Percentiles rank a stretch among this genome's conserved stretches.
phyloP scores from a whole-genome alignment of 2,113 vertebrate species.

The Nothoprocta pentlandii region DNA sequence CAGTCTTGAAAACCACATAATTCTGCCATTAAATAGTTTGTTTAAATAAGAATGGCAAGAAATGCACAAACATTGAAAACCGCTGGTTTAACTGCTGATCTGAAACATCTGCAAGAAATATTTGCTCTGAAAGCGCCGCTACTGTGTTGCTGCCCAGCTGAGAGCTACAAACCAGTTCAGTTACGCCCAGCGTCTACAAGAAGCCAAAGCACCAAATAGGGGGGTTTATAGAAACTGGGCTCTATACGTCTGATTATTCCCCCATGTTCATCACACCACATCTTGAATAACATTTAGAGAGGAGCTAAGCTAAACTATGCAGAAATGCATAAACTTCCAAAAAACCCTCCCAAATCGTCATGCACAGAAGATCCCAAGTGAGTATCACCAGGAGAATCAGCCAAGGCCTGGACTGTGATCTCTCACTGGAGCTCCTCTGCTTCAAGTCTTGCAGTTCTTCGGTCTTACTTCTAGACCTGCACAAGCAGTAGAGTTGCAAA shows the following conservation, averaged over 20 bases:
- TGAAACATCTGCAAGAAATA: constrained; percentile 46
- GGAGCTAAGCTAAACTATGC: background rate
- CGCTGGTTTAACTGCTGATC: constrained; percentile 11
- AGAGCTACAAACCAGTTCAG: background rate
- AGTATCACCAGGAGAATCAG: background rate
- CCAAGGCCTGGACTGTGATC: background rate
- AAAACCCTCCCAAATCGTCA: fast-evolving
- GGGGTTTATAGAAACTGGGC: background rate
- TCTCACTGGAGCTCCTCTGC: background rate
- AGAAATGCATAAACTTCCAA: background rate
- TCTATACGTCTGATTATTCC: background rate
- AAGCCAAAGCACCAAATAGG: background rate
- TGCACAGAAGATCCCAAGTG: background rate
- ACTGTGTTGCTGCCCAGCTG: background rate
- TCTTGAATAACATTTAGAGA: background rate
- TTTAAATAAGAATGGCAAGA: constrained; percentile 49
- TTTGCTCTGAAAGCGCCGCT: background rate
- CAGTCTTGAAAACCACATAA: constrained; percentile 15
- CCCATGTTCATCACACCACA: background rate
- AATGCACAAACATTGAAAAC: constrained; percentile 14
- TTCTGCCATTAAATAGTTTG: constrained; percentile 41
- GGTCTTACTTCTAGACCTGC: background rate
- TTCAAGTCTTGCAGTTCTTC: background rate
- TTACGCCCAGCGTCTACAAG: fast-evolving
- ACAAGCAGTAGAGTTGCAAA: background rate